A percentile compares a stretch with the other conserved stretches of the same genome.
phyloP scores from a whole-genome alignment of 2,888 invertebrate species.

The Podotricha telesiphe region DNA sequence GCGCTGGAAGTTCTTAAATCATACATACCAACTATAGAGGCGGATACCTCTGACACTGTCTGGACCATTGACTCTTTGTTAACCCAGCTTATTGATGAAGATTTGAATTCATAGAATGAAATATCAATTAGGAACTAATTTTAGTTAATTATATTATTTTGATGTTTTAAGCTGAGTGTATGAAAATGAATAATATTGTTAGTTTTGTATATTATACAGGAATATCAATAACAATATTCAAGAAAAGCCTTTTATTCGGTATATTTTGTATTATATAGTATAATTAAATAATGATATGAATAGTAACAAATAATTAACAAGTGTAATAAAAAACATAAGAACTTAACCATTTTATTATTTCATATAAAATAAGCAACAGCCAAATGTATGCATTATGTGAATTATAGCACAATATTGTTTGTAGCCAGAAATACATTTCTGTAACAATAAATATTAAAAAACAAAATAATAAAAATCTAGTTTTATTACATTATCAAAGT shows the following conservation, averaged over 20 bases:
- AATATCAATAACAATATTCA: too few species aligned
- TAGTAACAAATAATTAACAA: too few species aligned
- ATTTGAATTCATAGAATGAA: slow-evolving; percentile 15
- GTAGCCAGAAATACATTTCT: slow-evolving; percentile 4
- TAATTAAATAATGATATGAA: too few species aligned
- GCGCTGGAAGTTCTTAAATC: slow-evolving; percentile 67
- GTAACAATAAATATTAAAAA: slow-evolving; percentile 1
- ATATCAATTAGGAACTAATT: background rate
- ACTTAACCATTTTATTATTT: slow-evolving; percentile 10
- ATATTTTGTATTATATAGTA: too few species aligned
- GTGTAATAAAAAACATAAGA: background rate
- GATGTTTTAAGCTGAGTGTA: too few species aligned
- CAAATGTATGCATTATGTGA: background rate
- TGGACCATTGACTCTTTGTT: slow-evolving; percentile 77
- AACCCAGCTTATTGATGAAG: slow-evolving; percentile 66
- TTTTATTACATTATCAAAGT: background rate
- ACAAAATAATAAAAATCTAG: background rate
- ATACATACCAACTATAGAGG: slow-evolving; percentile 66
- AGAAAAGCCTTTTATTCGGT: too few species aligned
- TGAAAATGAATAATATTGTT: too few species aligned
- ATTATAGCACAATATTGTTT: slow-evolving; percentile 7
- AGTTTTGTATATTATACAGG: too few species aligned
- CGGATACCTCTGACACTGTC: slow-evolving; percentile 68
- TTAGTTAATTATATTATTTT: too few species aligned
- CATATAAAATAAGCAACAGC: slow-evolving; percentile 12